Conservation (phyloP, 2,797 vertebrate genomes). For the Gambusia yucatana region DNA sequence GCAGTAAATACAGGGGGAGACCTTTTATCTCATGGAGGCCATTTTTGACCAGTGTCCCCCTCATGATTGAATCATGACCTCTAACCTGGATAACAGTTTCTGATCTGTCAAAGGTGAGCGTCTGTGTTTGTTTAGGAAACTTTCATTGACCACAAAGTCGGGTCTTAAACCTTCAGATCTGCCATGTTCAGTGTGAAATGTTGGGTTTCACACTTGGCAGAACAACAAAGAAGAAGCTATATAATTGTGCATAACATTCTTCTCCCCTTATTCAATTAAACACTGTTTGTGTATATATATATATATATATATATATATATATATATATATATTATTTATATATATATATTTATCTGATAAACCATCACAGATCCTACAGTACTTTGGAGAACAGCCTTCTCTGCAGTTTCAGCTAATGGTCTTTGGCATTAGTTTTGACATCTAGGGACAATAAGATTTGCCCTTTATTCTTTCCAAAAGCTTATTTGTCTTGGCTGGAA, state of each 20-base stretch:
- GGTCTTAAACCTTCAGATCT: not conserved
- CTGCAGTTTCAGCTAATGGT: not conserved
- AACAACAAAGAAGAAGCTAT: not conserved
- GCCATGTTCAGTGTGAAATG: not conserved
- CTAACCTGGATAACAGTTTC: constrained; percentile 6
- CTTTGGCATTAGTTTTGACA: not conserved
- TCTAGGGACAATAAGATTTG: too few relatives aligned
- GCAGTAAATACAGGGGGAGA: not conserved
- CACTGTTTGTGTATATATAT: not conserved
- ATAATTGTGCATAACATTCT: not conserved
- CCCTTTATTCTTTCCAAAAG: not conserved
- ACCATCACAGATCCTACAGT: not conserved
- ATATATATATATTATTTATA: too few relatives aligned
- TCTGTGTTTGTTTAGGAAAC: constrained; percentile 28
- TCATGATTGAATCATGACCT: not conserved
- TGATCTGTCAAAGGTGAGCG: not conserved
- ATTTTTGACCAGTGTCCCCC: not conserved
- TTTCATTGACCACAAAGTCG: not conserved
- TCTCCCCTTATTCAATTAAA: not conserved
- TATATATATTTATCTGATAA: not conserved
- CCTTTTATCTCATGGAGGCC: not conserved
- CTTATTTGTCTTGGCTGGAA: not conserved
- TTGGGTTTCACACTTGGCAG: not conserved
- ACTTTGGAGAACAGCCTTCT: not conserved
- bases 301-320: too few relatives aligned